Percentiles rank a stretch among this genome's conserved stretches.
phyloP scores from a whole-genome alignment of 2,888 invertebrate genomes.

The Plagiodera versicolora region DNA sequence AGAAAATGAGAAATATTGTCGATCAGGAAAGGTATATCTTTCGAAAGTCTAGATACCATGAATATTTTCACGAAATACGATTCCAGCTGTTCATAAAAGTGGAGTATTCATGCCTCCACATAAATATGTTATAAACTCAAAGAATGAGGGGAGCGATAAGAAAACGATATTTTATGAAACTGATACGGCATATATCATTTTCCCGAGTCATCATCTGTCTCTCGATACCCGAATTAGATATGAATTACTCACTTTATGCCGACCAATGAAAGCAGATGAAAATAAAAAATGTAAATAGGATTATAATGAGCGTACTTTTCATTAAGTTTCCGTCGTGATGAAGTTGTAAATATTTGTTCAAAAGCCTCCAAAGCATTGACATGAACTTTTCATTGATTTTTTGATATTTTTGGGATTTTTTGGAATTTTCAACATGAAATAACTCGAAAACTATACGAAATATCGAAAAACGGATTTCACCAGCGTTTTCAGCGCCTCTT shows the following conservation, averaged over 20 bases:
- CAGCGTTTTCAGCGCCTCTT: too few species aligned
- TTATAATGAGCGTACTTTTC: not conserved
- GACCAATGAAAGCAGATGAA: slow-evolving; percentile 21
- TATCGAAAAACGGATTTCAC: too few species aligned
- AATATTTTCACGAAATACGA: slow-evolving; percentile 21
- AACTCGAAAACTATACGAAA: too few species aligned
- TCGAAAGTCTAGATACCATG: slow-evolving; percentile 19
- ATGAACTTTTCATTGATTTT: too few species aligned
- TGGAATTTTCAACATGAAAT: too few species aligned
- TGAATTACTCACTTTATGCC: slow-evolving; percentile 25
- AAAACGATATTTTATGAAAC: slow-evolving; percentile 30
- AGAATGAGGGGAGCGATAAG: slow-evolving; percentile 29
- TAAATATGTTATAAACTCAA: slow-evolving; percentile 32
- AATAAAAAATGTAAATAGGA: not conserved
- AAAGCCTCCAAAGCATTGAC: too few species aligned
- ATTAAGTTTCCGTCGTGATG: too few species aligned
- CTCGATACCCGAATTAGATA: slow-evolving; percentile 29
- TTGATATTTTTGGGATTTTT: too few species aligned
- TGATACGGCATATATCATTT: slow-evolving; percentile 30
- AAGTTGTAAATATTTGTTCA: too few species aligned
- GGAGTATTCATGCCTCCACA: slow-evolving; percentile 27
- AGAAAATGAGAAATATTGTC: too few species aligned
- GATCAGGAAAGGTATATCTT: not conserved
- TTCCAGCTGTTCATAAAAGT: slow-evolving; percentile 27
- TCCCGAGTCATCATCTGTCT: slow-evolving; percentile 21